phyloP scores from a whole-genome alignment of 2,797 vertebrate genomes.

The Cephalopachus bancanus region DNA sequence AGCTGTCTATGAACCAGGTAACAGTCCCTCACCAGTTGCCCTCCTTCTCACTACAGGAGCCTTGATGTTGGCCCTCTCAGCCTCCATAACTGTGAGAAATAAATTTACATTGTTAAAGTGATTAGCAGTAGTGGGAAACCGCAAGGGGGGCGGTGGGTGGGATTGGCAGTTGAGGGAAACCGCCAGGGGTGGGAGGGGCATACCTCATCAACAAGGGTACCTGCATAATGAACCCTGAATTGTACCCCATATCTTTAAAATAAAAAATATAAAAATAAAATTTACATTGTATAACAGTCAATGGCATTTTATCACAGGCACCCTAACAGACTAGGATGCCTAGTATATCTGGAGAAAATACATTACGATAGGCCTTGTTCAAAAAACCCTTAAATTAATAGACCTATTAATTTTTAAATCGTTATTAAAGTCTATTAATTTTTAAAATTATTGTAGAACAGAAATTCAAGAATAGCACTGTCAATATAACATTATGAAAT shows the following conservation, averaged over 20 bases:
- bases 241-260: no score
- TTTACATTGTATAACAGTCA: not conserved
- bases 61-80: not conserved
- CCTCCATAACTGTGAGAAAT: not conserved
- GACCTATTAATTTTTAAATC: slow-evolving; percentile 10
- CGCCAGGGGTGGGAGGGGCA: no score
- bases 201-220: no score
- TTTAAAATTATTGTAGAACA: not conserved
- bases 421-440: not conserved
- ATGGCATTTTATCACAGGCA: not conserved
- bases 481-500: not conserved
- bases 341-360: not conserved
- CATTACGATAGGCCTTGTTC: not conserved
- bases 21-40: not conserved
- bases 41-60: not conserved
- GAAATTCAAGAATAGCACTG: slow-evolving; percentile 10
- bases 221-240: no score
- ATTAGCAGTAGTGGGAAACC: no score
- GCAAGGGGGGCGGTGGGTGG: no score
- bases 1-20: not conserved
- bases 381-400: slow-evolving; percentile 46
- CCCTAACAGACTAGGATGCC: not conserved
- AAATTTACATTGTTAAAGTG: not conserved
- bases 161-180: no score
- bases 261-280: no score